These are phyloP conservation scores for Heliconius hortense DNA, from an alignment of 2,888 invertebrate species.

Conservation along the genomic window DNA sequence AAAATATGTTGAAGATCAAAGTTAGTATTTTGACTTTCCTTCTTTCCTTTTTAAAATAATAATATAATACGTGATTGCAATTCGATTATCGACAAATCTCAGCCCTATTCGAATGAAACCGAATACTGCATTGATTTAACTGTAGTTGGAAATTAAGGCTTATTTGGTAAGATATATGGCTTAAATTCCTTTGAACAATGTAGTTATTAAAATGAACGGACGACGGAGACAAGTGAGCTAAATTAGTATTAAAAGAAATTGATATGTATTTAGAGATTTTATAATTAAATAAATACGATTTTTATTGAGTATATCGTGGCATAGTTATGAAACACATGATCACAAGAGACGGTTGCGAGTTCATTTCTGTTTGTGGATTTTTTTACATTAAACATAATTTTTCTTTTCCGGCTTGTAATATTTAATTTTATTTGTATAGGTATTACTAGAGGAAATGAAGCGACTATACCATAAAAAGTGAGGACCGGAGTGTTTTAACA, in stretches of 20 bases:
- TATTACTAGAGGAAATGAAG: no score
- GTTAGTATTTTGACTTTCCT: constrained; percentile 44
- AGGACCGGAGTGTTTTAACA: no score
- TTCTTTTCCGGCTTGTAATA: no score
- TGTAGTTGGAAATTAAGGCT: constrained; percentile 27
- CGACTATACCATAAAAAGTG: no score
- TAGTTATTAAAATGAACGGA: constrained; percentile 39
- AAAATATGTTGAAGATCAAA: constrained; percentile 38
- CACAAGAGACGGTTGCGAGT: no score
- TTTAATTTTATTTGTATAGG: no score
- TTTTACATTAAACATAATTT: no score
- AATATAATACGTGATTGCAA: constrained; percentile 51
- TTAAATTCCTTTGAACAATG: constrained; percentile 19
- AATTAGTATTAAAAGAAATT: constrained; percentile 37
- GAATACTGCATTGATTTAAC: constrained; percentile 48
- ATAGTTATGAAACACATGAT: no score
- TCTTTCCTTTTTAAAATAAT: constrained; percentile 55
- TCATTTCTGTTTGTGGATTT: no score
- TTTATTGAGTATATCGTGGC: no score
- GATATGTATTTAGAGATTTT: constrained; percentile 25
- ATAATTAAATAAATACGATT: background rate
- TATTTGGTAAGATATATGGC: constrained; percentile 23
- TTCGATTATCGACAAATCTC: constrained; percentile 58
- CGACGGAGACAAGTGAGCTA: constrained; percentile 37
- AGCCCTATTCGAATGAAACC: constrained; percentile 61